phyloP scores from a whole-genome alignment of 2,797 vertebrate species.

The Chloroceryle inda region DNA sequence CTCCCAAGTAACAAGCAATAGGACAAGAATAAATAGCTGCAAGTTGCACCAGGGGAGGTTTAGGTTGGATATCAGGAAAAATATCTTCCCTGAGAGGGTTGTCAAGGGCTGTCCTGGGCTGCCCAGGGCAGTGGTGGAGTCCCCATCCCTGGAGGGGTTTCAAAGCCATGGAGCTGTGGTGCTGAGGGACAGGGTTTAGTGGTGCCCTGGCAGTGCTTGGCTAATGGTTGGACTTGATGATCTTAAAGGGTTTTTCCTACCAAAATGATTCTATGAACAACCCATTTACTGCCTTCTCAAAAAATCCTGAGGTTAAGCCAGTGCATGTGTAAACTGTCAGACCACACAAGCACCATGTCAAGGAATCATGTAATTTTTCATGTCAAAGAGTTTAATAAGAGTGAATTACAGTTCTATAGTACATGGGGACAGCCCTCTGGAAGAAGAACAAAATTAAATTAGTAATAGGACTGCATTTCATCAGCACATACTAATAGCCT shows the following conservation, averaged over 20 bases:
- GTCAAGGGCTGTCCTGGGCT: background rate
- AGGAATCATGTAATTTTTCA: background rate
- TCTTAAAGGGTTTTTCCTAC: background rate
- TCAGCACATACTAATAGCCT: background rate
- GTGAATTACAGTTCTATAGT: background rate
- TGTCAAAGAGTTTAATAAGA: background rate
- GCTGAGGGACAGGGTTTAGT: background rate
- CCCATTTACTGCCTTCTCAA: fast-evolving
- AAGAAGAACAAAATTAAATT: background rate
- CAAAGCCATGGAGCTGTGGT: background rate
- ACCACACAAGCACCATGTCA: fast-evolving
- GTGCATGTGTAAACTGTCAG: fast-evolving
- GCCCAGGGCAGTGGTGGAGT: background rate
- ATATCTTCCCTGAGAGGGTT: background rate
- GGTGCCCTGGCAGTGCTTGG: background rate
- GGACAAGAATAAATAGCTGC: background rate
- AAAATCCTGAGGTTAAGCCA: background rate
- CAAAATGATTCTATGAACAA: background rate
- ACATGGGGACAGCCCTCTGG: background rate
- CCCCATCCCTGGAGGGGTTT: background rate
- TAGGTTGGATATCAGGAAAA: background rate
- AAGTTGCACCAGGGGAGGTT: background rate
- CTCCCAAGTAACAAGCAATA: background rate
- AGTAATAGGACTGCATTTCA: background rate
- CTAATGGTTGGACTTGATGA: background rate